Evolutionary conservation across 2,113 vertebrate species (phyloP).

Genomic region (Equus quagga): DNA sequence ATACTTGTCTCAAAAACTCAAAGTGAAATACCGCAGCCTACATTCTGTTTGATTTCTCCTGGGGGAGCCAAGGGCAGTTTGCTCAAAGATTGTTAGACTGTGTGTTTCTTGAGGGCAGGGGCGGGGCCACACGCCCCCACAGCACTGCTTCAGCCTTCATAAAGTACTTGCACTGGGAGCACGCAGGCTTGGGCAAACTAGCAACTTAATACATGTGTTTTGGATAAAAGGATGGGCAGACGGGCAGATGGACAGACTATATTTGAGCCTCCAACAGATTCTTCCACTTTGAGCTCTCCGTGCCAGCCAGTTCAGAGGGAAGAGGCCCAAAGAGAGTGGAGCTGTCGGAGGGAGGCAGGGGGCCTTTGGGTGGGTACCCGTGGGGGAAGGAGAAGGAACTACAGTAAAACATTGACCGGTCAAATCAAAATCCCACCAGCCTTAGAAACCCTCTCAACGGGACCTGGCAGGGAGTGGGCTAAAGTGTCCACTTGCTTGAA

Average conservation of each 20-base stretch:
- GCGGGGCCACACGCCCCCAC: accelerated
- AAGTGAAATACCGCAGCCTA: neutral
- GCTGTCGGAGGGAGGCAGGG: neutral
- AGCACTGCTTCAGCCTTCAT: accelerated
- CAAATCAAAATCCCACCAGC: neutral
- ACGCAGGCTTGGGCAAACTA: neutral
- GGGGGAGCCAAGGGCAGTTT: neutral
- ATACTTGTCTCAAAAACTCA: neutral
- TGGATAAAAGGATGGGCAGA: neutral
- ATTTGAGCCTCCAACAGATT: neutral
- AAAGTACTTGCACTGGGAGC: neutral
- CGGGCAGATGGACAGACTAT: neutral
- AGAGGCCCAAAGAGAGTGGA: neutral
- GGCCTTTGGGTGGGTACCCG: neutral
- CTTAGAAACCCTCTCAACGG: neutral
- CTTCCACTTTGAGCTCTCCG: neutral
- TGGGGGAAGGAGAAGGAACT: neutral
- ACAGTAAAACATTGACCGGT: neutral
- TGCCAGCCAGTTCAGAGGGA: neutral
- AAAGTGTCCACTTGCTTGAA: neutral
- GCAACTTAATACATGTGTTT: neutral
- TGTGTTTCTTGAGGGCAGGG: neutral
- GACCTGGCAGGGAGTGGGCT: neutral
- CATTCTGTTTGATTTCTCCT: neutral
- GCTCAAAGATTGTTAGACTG: neutral